Evolutionary conservation across 1,140 invertebrate species (phyloP).

Genomic region (Physella acuta): DNA sequence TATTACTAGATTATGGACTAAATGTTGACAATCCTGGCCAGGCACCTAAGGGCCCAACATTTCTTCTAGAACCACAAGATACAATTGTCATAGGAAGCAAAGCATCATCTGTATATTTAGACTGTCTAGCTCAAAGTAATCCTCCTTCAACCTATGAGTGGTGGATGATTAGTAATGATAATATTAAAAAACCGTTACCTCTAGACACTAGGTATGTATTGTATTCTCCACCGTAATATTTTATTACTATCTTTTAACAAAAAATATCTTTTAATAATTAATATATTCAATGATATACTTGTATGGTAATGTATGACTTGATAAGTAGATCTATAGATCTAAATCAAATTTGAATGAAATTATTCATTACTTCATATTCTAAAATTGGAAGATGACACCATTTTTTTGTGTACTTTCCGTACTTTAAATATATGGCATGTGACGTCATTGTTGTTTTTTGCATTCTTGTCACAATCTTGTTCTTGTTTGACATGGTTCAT

Average conservation of each 20-base stretch:
- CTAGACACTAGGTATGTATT: slow-evolving; percentile 4
- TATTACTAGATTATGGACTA: slow-evolving; percentile 37
- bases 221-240: too few species aligned
- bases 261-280: too few species aligned
- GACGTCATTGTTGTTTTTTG: not conserved
- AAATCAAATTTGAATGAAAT: too few species aligned
- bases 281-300: too few species aligned
- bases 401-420: too few species aligned
- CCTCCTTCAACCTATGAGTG: slow-evolving; percentile 37
- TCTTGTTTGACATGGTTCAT: not conserved
- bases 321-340: too few species aligned
- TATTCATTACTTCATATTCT: too few species aligned
- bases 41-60: slow-evolving; percentile 39
- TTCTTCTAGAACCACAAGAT: slow-evolving; percentile 33
- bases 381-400: too few species aligned
- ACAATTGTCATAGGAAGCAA: slow-evolving; percentile 30
- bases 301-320: too few species aligned
- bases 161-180: slow-evolving; percentile 23
- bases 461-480: not conserved
- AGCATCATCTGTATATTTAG: slow-evolving; percentile 24
- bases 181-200: slow-evolving; percentile 2
- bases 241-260: too few species aligned
- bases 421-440: too few species aligned
- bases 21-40: slow-evolving; percentile 28
- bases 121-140: slow-evolving; percentile 37